Percentiles rank a stretch among this genome's conserved stretches.
Evolutionary conservation across 2,888 invertebrate genomes (phyloP).

Genomic region (Scrobipalpa atriplicella): DNA sequence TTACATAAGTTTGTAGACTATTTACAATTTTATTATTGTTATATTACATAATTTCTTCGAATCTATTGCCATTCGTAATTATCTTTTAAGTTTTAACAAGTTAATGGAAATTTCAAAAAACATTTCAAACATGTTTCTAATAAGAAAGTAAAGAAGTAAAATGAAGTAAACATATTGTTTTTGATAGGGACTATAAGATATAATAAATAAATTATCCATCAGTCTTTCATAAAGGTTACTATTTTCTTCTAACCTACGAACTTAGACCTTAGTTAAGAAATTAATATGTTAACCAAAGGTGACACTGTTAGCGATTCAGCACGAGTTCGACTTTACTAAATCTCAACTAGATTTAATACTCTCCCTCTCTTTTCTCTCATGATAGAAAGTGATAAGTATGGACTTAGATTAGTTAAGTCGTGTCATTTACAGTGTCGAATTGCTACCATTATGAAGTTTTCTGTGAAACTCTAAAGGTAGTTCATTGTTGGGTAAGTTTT

Average conservation of each 20-base stretch:
- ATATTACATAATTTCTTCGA: slow-evolving; percentile 2
- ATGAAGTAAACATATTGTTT: background rate
- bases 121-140: background rate
- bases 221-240: slow-evolving; percentile 69
- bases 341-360: no score
- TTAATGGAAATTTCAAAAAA: background rate
- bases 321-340: no score
- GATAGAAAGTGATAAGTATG: no score
- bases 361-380: no score
- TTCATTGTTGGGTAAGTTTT: background rate
- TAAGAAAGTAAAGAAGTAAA: background rate
- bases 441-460: background rate
- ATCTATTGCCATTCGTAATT: background rate
- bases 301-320: no score
- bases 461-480: background rate
- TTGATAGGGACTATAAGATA: slow-evolving; percentile 29
- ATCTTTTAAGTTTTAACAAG: background rate
- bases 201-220: slow-evolving; percentile 55
- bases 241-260: slow-evolving; percentile 51
- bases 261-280: slow-evolving; percentile 16
- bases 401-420: no score
- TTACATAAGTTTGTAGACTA: slow-evolving; percentile 46
- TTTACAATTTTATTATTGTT: slow-evolving; percentile 48
- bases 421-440: no score
- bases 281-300: background rate